These are phyloP conservation scores for Entomobrya multifasciata DNA, from an alignment of 2,888 invertebrate genomes.

Conservation along the genomic window DNA sequence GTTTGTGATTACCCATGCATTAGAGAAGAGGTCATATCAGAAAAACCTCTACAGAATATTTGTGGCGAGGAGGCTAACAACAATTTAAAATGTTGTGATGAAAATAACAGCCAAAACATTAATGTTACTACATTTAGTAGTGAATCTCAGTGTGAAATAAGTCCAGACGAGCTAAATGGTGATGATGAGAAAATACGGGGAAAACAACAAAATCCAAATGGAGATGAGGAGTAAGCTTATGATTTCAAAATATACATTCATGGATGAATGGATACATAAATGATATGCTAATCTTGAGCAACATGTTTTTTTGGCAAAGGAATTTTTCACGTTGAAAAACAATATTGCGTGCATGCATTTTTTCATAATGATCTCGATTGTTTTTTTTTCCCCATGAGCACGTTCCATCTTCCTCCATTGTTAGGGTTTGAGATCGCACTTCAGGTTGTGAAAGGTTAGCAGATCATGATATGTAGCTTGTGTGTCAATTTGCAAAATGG, in stretches of 20 bases:
- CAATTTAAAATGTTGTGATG: neutral
- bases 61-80: constrained; percentile 11
- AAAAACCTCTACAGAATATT: constrained; percentile 31
- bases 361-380: too few species aligned
- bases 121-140: neutral
- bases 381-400: too few species aligned
- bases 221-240: constrained; percentile 19
- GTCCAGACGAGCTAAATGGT: neutral
- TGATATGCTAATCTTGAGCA: neutral
- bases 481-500: too few species aligned
- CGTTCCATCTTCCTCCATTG: too few species aligned
- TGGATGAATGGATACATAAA: neutral
- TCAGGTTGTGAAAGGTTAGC: too few species aligned
- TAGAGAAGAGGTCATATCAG: constrained; percentile 44
- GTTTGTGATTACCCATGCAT: constrained; percentile 62
- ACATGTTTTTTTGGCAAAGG: neutral
- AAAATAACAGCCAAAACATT: neutral
- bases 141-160: constrained; percentile 43
- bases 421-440: too few species aligned
- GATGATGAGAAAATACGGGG: neutral
- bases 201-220: neutral
- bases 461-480: too few species aligned
- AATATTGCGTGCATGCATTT: too few species aligned
- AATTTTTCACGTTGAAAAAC: too few species aligned
- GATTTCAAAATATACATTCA: neutral